phyloP scores from a whole-genome alignment of 2,113 vertebrate species.

The Nibea coibor region DNA sequence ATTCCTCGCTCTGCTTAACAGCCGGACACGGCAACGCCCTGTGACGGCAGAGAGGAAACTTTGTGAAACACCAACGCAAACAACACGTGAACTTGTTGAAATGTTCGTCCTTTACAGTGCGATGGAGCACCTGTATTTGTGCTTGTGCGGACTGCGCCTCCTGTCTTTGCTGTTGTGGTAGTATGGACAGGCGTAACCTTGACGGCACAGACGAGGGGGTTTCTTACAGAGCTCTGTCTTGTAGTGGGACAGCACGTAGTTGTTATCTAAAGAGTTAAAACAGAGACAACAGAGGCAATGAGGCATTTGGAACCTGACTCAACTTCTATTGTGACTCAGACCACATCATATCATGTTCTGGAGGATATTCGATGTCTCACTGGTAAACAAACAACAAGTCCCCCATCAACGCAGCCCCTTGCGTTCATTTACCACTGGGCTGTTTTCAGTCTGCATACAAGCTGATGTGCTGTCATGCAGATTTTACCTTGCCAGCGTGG shows the following conservation, averaged over 20 bases:
- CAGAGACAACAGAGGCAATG: background rate
- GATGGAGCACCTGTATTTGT: slow-evolving; percentile 94
- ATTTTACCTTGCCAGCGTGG: slow-evolving; percentile 95
- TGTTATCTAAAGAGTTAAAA: slow-evolving; percentile 85
- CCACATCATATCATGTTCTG: background rate
- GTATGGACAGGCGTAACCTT: slow-evolving; percentile 98
- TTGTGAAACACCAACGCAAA: background rate
- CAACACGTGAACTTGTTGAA: background rate
- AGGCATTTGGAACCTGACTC: background rate
- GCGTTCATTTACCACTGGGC: background rate
- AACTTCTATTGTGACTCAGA: background rate
- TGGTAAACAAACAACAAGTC: background rate
- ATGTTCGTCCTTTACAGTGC: background rate
- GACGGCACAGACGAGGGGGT: slow-evolving; percentile 95
- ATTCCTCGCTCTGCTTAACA: slow-evolving; percentile 97
- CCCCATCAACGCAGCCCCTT: background rate
- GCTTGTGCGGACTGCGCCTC: slow-evolving; percentile 95
- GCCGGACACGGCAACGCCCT: slow-evolving; percentile 95
- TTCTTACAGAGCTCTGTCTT: slow-evolving; percentile 99
- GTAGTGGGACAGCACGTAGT: slow-evolving; percentile 96
- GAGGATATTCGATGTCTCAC: background rate
- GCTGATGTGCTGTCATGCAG: background rate
- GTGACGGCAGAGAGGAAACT: background rate
- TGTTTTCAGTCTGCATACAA: background rate
- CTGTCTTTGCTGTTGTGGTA: slow-evolving; percentile 99